These are phyloP conservation scores for Manis pentadactyla DNA, from an alignment of 2,797 vertebrate species.

Conservation along the genomic window DNA sequence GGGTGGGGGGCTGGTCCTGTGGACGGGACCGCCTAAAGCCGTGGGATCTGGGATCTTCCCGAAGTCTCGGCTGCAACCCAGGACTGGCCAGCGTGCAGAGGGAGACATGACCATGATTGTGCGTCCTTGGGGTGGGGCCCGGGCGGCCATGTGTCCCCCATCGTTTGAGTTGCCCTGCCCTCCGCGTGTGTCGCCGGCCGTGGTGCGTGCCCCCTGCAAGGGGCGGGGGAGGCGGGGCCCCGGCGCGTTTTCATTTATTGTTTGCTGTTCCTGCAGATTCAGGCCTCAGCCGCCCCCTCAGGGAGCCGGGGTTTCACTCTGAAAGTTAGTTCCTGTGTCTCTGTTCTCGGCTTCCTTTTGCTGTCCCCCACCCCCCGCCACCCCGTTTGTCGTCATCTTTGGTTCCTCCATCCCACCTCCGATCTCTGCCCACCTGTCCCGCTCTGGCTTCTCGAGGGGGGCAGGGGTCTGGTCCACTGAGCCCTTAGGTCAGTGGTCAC, in stretches of 20 bases:
- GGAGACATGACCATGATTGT: rapidly evolving
- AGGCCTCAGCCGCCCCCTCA: conserved; percentile 98
- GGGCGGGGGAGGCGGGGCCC: not conserved
- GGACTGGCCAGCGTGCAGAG: not conserved
- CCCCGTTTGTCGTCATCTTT: not conserved
- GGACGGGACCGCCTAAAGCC: not conserved
- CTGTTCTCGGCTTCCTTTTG: conserved; percentile 79
- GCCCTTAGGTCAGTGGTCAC: not conserved
- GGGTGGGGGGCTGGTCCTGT: not conserved
- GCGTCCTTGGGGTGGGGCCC: not conserved
- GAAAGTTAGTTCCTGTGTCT: conserved; percentile 97
- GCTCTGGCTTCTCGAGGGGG: not conserved
- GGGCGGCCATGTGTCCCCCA: conserved; percentile 73
- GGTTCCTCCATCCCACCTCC: conserved; percentile 16
- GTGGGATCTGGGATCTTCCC: not conserved
- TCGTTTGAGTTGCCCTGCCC: conserved; percentile 83
- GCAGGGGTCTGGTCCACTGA: not conserved
- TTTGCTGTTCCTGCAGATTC: conserved; percentile 98
- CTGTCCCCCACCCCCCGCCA: not conserved
- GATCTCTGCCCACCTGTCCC: not conserved
- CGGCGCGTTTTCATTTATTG: conserved; percentile 89
- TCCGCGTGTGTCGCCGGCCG: conserved; percentile 77
- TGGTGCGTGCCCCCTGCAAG: not conserved
- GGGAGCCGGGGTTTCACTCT: conserved; percentile 96
- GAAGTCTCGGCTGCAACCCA: rapidly evolving